Evolutionary conservation across 2,113 vertebrate species (phyloP), one percentile per base, ranked within the genome.

Genomic region (Scolopax mira): DNA sequence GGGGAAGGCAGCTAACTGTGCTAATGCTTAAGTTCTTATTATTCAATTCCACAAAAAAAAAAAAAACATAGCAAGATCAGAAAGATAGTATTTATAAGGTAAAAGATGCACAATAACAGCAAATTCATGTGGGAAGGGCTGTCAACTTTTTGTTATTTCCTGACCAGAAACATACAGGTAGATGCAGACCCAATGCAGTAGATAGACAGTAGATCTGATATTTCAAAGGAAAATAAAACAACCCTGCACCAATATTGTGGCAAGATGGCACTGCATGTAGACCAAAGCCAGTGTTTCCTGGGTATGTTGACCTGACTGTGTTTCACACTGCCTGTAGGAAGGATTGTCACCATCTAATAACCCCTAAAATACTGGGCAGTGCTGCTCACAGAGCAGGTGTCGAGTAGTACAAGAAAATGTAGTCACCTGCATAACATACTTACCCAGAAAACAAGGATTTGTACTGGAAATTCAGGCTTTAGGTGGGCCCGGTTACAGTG

Each of bases 91-190:
- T 52, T 78, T 35, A 14, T 61, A 46, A 83, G 19, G 44, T 25
- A 74, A 27, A 49, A 64, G 37, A 60, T 18, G 25, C 58, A 25
- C 6, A 42, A 17, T 0, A 1, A 61, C 22, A 67, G 39, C 4
- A 9, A 65, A 37, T n/a, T 73, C 24, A 21, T 28, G 31, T 21
- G 14, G 33, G 44, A 52, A 39, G 13, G 39, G 17, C 64, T 88
- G 49, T 3, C 52, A 37, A 18, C 22, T 66, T 46, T 61, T 52
- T 24, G 27, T 7, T 4, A 9, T 72, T 61, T 85, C 46, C 81
- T 71, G n/a, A 23, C 0, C 1, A 23, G 41, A 37, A 22, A 21
- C 10, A 23, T 4, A 39, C 8, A 28, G 46, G 31, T n/a, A 31
- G 28, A 9, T 3, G 23, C 74, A 88, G 51, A 42, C 39, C 39